Conservation (phyloP, 2,113 vertebrate genomes). For the Nansenia antarctica region DNA sequence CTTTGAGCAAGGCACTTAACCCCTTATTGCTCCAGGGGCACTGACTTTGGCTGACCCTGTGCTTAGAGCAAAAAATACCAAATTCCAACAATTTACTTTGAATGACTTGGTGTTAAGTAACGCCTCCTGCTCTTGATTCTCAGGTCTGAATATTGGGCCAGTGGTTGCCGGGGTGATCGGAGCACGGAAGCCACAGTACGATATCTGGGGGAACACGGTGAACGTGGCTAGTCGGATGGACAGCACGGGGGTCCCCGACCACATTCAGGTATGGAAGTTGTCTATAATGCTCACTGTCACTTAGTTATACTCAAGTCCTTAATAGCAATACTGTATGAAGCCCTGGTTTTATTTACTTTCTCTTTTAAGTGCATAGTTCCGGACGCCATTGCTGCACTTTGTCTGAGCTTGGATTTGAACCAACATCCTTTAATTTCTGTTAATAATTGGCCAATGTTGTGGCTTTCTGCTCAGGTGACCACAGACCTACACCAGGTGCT, state of each 20-base stretch:
- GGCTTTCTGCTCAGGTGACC: slow-evolving; percentile 81
- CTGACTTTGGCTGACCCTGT: too few relatives aligned
- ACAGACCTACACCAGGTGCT: slow-evolving; percentile 93
- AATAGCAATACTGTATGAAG: too few relatives aligned
- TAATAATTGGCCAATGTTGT: background rate
- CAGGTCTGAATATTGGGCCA: slow-evolving; percentile 93
- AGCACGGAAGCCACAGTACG: slow-evolving; percentile 91
- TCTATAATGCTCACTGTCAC: background rate
- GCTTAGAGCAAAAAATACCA: too few relatives aligned
- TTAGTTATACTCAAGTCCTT: background rate
- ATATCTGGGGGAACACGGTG: slow-evolving; percentile 97
- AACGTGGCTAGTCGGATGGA: slow-evolving; percentile 97
- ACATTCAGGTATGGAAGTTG: slow-evolving; percentile 82
- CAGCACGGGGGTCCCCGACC: slow-evolving; percentile 91
- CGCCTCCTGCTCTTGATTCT: background rate
- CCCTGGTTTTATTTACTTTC: too few relatives aligned
- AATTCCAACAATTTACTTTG: too few relatives aligned
- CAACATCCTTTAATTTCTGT: background rate
- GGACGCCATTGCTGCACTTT: too few relatives aligned
- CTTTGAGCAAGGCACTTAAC: too few relatives aligned
- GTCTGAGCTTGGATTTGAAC: background rate
- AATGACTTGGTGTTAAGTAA: background rate
- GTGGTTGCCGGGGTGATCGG: slow-evolving; percentile 95
- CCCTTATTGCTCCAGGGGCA: too few relatives aligned
- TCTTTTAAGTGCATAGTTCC: background rate